Percentiles rank a stretch among this genome's conserved stretches.
Evolutionary conservation across 2,113 vertebrate species (phyloP).

Genomic region (Hoplias malabaricus): DNA sequence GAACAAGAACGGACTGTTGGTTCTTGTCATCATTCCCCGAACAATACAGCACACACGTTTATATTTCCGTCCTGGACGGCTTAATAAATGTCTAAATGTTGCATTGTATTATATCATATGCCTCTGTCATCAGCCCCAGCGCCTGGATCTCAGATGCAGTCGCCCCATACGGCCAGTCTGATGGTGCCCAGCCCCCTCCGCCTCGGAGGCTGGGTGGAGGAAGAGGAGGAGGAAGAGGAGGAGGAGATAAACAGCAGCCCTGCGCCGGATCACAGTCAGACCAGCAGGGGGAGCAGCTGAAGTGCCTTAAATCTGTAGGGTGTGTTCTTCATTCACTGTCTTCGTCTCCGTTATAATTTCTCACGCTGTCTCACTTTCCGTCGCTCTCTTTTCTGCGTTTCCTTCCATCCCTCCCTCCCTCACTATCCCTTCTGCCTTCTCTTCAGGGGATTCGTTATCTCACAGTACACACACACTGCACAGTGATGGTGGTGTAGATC

Average conservation of each 20-base stretch:
- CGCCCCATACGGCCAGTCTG: slow-evolving; percentile 51
- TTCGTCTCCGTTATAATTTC: background rate
- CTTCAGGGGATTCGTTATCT: slow-evolving; percentile 1
- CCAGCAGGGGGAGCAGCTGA: slow-evolving; percentile 65
- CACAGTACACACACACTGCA: too few relatives aligned
- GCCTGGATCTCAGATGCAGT: slow-evolving; percentile 49
- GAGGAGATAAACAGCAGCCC: slow-evolving; percentile 67
- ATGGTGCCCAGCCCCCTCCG: slow-evolving; percentile 59
- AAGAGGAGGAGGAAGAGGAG: slow-evolving; percentile 70
- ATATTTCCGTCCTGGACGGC: too few relatives aligned
- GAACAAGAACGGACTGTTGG: too few relatives aligned
- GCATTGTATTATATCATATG: background rate
- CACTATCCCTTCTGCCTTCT: background rate
- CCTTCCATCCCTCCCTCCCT: slow-evolving; percentile 11
- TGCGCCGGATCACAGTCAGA: slow-evolving; percentile 56
- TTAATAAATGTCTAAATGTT: too few relatives aligned
- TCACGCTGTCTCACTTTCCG: background rate
- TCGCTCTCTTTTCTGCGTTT: background rate
- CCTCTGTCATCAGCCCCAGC: background rate
- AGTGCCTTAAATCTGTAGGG: slow-evolving; percentile 72
- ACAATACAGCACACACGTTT: too few relatives aligned
- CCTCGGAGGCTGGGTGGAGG: slow-evolving; percentile 75
- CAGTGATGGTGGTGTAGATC: too few relatives aligned
- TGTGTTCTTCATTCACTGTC: slow-evolving; percentile 16
- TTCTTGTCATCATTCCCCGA: too few relatives aligned